These are phyloP conservation scores for Leucoraja ocellata DNA, from an alignment of 2,797 vertebrate species.

Conservation along the genomic window DNA sequence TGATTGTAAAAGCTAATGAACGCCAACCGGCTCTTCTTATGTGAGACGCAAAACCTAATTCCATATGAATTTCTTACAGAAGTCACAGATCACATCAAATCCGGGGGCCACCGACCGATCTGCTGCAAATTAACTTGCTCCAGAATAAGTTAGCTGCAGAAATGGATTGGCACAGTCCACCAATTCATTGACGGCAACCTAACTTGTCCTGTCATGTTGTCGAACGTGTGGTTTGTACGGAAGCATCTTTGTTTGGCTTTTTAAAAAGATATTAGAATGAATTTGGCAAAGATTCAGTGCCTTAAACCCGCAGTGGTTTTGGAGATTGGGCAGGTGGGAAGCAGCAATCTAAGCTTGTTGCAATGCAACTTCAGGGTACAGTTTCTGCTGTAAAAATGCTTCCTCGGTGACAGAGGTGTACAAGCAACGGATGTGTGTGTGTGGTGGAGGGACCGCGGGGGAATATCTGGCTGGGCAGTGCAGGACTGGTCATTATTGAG, in stretches of 20 bases:
- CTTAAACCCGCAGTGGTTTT: too few relatives aligned
- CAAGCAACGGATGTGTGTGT: background rate
- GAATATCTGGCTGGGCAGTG: too few relatives aligned
- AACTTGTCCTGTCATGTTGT: too few relatives aligned
- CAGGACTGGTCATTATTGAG: background rate
- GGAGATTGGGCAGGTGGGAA: background rate
- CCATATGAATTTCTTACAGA: too few relatives aligned
- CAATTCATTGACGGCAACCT: background rate
- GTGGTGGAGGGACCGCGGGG: background rate
- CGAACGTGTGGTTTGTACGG: background rate
- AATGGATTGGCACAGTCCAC: background rate
- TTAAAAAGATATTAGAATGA: background rate
- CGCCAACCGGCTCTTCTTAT: background rate
- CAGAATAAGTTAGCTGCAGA: background rate
- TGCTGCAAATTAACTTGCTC: background rate
- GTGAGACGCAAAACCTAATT: background rate
- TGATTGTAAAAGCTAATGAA: background rate
- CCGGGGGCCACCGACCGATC: too few relatives aligned
- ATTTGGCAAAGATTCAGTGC: background rate
- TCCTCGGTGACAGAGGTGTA: background rate
- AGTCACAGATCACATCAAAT: background rate
- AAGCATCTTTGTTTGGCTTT: background rate
- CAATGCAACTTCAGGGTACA: background rate
- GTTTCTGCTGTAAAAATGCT: background rate
- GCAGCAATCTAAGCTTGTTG: background rate